Percentiles rank a stretch among this genome's conserved stretches.
Evolutionary conservation across 2,888 invertebrate species (phyloP).

Genomic region (Lasioglossum pauxillum): DNA sequence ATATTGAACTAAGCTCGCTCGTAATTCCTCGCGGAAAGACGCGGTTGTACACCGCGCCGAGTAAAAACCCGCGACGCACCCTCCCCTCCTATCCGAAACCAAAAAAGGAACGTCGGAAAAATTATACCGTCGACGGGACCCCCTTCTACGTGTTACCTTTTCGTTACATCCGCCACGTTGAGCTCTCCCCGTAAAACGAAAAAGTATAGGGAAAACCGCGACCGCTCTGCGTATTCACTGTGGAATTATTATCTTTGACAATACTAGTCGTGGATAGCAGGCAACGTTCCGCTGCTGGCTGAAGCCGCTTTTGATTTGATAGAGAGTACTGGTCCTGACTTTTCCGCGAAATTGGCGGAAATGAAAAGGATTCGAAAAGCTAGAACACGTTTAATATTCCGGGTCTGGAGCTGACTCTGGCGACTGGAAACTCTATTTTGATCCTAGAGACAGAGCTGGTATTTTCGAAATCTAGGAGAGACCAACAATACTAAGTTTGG

Average conservation of each 20-base stretch:
- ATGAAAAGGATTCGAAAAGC: not conserved
- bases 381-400: not conserved
- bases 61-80: slow-evolving; percentile 22
- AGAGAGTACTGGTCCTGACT: not conserved
- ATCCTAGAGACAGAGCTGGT: not conserved
- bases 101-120: not conserved
- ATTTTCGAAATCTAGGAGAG: not conserved
- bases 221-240: not conserved
- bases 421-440: no score
- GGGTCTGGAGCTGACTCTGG: not conserved
- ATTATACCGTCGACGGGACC: not conserved
- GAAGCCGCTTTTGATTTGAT: not conserved
- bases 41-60: slow-evolving; percentile 30
- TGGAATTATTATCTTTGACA: slow-evolving; percentile 8
- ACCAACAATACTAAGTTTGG: not conserved
- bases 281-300: not conserved
- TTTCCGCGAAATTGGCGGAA: not conserved
- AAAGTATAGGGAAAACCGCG: not conserved
- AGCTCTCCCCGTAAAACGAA: not conserved
- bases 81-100: not conserved
- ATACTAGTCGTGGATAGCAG: not conserved
- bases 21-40: slow-evolving; percentile 75
- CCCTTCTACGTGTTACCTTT: not conserved
- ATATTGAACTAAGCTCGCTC: slow-evolving; percentile 81
- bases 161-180: slow-evolving; percentile 3